Percentiles rank a stretch among this genome's conserved stretches.
Conservation (phyloP, 2,797 vertebrate species). For the Scomberomorus guttatus region DNA sequence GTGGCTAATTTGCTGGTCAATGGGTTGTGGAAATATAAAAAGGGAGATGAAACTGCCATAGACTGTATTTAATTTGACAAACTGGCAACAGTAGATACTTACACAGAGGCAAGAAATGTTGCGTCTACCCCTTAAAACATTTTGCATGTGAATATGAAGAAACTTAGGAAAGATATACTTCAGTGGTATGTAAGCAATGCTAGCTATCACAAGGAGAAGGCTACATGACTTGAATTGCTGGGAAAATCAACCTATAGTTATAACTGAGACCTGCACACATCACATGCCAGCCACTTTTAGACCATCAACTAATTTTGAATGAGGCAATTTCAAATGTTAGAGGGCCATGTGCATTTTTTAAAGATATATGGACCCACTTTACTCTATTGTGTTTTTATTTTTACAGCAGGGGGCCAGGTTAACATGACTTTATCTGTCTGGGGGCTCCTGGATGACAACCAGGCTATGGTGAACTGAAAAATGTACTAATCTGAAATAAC, state of each 20-base stretch:
- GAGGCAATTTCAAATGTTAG: not conserved
- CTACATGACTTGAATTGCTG: not conserved
- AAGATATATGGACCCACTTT: not conserved
- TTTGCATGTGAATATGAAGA: not conserved
- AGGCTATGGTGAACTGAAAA: not conserved
- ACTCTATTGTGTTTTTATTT: not conserved
- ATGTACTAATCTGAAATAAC: not conserved
- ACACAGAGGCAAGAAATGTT: not conserved
- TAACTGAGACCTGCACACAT: not conserved
- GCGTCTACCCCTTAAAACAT: not conserved
- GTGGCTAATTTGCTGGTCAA: slow-evolving; percentile 12
- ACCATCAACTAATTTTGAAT: not conserved
- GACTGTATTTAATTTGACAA: slow-evolving; percentile 4
- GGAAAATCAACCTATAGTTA: not conserved
- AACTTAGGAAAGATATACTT: not conserved
- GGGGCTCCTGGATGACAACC: not conserved
- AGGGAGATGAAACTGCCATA: slow-evolving; percentile 5
- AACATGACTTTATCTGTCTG: not conserved
- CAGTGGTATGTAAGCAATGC: not conserved
- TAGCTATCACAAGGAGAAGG: not conserved
- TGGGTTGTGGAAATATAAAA: not conserved
- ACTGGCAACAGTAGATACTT: not conserved
- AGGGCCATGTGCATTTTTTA: not conserved
- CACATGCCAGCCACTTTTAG: no score
- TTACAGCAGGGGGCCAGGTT: not conserved